Evolutionary conservation across 2,888 invertebrate species (phyloP).

Genomic region (Agrochola circellaris): DNA sequence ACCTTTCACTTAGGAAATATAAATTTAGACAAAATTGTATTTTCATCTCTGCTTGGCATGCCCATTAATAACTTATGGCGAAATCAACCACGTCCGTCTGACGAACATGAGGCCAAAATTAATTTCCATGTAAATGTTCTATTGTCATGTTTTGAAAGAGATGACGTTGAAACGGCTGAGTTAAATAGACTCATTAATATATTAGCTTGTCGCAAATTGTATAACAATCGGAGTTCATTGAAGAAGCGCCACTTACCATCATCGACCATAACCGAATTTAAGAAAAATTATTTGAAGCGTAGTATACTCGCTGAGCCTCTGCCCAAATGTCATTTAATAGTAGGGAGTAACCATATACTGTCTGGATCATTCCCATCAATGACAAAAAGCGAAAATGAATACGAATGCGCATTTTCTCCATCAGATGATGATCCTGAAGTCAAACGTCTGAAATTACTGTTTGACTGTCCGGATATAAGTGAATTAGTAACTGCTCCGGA

Average conservation of each 20-base stretch:
- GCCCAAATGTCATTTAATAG: slow-evolving; percentile 69
- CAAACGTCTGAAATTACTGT: slow-evolving; percentile 77
- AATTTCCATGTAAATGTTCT: slow-evolving; percentile 85
- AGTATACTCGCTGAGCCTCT: slow-evolving; percentile 83
- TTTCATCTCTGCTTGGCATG: slow-evolving; percentile 77
- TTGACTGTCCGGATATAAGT: slow-evolving; percentile 86
- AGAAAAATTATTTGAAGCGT: slow-evolving; percentile 84
- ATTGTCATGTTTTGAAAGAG: slow-evolving; percentile 83
- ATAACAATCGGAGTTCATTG: slow-evolving; percentile 84
- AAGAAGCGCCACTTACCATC: slow-evolving; percentile 76
- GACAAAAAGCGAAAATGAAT: slow-evolving; percentile 74
- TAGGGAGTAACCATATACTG: slow-evolving; percentile 62
- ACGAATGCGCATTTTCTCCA: slow-evolving; percentile 53
- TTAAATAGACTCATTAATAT: slow-evolving; percentile 82
- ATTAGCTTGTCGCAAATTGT: slow-evolving; percentile 84
- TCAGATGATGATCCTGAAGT: slow-evolving; percentile 68
- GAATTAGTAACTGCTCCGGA: slow-evolving; percentile 85
- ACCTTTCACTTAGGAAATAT: slow-evolving; percentile 84
- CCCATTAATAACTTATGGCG: slow-evolving; percentile 83
- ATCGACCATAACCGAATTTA: slow-evolving; percentile 80
- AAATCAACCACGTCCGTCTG: slow-evolving; percentile 69
- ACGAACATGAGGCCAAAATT: slow-evolving; percentile 81
- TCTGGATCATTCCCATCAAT: slow-evolving; percentile 77
- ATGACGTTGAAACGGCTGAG: slow-evolving; percentile 83
- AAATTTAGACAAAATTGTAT: slow-evolving; percentile 81